Base-by-base conservation (phyloP, 2,113 vertebrate genomes). In the Lampris incognitus region DNA sequence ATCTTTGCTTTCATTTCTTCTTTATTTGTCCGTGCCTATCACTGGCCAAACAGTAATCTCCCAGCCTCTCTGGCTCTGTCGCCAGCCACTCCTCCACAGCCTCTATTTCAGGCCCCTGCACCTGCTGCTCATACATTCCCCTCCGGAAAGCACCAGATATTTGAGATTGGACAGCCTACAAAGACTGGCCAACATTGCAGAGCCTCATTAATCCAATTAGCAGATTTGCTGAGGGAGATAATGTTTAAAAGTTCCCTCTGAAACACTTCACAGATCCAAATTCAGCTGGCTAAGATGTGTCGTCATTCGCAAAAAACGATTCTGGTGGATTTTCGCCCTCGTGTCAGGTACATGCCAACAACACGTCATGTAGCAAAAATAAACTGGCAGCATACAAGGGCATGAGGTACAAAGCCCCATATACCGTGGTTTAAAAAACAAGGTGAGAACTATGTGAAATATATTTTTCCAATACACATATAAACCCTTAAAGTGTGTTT, bases 51-150 rank as follows among this genome's bases (percentile, higher is more conserved):
- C 50, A 80, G 52, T 89, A 84, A 77, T 70, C 72, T 63, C 74
- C 40, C 61, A 42, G 24, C 68, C 76, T 76, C 44, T 66, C 69
- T 79, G 85, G 68, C 82, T 79, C 68, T 52, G 49, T 79, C 75
- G 60, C n/a, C 63, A 7, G 41, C 55, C 72, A 49, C 74, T 55
- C 81, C 74, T 76, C n/a, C 48, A 52, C 55, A 41, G 72, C 75
- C 89, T 92, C 93, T 95, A 94, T 95, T 95, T 94, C 86, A 85
- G 87, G 88, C 79, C 1, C 8, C 66, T 85, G 88, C 94, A 95
- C 91, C 94, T 94, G 93, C 92, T 87, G 78, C 85, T 86, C 88
- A 81, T 82, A 80, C 91, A 76, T 85, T 91, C 88, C 71, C 68
- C 69, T 90, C 78, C 81, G 85, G 86, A 88, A 56, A 85, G 68